A percentile compares a stretch with the other conserved stretches of the same genome.
Evolutionary conservation across 2,113 vertebrate genomes (phyloP).

Genomic region (Bos javanicus): DNA sequence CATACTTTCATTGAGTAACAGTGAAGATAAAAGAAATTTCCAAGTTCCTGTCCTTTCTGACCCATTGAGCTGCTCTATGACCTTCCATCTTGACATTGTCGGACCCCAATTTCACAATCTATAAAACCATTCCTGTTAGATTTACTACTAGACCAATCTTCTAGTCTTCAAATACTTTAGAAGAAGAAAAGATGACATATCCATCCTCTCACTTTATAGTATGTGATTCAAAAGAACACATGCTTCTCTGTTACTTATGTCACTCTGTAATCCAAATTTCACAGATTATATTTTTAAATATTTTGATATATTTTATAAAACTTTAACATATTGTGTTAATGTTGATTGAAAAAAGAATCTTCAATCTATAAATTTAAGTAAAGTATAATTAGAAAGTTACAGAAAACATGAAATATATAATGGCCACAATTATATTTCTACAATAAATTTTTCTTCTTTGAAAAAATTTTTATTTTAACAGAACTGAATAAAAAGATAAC

Average conservation of each 20-base stretch:
- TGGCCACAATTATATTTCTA: neutral
- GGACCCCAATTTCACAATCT: slow-evolving; percentile 61
- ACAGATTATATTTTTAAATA: neutral
- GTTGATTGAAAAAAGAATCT: neutral
- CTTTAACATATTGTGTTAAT: neutral
- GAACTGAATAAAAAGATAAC: neutral
- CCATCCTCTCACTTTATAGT: neutral
- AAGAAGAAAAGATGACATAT: neutral
- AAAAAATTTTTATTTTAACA: neutral
- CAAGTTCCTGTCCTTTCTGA: slow-evolving; percentile 47
- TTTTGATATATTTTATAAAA: neutral
- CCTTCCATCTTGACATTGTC: slow-evolving; percentile 56
- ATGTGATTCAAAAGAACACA: neutral
- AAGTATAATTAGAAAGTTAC: neutral
- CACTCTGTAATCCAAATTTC: neutral
- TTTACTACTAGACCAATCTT: slow-evolving; percentile 40
- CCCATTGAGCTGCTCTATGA: slow-evolving; percentile 55
- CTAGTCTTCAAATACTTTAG: neutral
- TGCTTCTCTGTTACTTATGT: neutral
- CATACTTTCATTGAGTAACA: slow-evolving; percentile 25
- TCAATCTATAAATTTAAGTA: neutral
- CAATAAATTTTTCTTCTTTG: neutral
- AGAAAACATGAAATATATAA: neutral
- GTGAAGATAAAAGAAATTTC: slow-evolving; percentile 54
- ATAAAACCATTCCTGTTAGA: slow-evolving; percentile 56